Percentiles rank a stretch among this genome's conserved stretches.
phyloP scores from a whole-genome alignment of 2,113 vertebrate genomes.

The Ciconia stormi region DNA sequence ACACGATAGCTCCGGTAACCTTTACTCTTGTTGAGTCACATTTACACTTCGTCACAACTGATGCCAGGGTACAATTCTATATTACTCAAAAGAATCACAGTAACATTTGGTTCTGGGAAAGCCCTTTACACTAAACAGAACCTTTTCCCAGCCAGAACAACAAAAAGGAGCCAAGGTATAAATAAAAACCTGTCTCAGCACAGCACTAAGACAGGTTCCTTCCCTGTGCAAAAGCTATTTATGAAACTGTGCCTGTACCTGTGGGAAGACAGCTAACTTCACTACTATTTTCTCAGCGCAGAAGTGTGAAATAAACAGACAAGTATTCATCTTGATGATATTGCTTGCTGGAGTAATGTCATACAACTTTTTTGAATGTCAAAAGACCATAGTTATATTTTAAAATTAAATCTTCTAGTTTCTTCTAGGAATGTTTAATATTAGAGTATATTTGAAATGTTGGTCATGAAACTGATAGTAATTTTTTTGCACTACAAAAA shows the following conservation, averaged over 20 bases:
- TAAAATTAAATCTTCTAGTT: neutral
- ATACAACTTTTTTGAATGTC: neutral
- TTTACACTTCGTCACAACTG: neutral
- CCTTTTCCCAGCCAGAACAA: neutral
- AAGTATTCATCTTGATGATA: neutral
- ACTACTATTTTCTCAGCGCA: neutral
- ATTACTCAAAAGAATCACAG: neutral
- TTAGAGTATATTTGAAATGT: neutral
- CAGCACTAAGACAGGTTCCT: neutral
- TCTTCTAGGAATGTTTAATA: neutral
- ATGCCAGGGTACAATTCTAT: neutral
- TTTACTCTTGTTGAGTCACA: neutral
- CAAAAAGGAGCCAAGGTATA: neutral
- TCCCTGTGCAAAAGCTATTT: neutral
- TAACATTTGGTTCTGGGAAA: neutral
- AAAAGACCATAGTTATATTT: neutral
- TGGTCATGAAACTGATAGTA: neutral
- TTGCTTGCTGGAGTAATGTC: neutral
- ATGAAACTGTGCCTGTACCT: neutral
- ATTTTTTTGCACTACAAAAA: neutral
- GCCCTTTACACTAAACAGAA: neutral
- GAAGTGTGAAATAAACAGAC: neutral
- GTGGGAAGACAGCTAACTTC: neutral
- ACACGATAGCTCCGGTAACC: rapidly evolving
- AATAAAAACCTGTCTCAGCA: neutral